A percentile compares a stretch with the other conserved stretches of the same genome.
phyloP scores from a whole-genome alignment of 2,888 invertebrate species.

The Lumbricus terrestris region DNA sequence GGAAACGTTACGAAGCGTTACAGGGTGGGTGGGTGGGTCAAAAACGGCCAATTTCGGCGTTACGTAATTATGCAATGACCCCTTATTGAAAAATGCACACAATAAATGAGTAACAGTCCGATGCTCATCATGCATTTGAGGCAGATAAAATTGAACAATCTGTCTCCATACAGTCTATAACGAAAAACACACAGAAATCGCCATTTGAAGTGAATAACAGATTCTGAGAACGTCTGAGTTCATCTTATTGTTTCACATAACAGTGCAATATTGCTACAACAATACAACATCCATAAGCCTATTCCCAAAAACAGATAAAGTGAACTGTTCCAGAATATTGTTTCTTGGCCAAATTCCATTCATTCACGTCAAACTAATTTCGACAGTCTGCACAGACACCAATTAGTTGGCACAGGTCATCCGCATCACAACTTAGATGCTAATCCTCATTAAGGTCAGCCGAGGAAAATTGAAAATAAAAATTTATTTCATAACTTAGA shows the following conservation, averaged over 20 bases:
- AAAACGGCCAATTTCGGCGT: no score
- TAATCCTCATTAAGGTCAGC: neutral
- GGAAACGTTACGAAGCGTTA: no score
- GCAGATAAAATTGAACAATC: neutral
- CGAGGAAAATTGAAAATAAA: neutral
- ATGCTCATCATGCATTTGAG: neutral
- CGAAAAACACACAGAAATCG: neutral
- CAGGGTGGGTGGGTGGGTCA: no score
- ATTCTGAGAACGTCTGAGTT: neutral
- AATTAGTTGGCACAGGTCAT: neutral
- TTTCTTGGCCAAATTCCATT: neutral
- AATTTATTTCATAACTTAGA: no score
- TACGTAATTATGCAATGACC: no score
- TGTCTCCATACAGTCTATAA: neutral
- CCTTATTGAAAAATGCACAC: neutral
- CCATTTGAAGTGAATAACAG: neutral
- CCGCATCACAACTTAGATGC: neutral
- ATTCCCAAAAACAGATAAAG: no score
- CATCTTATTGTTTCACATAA: neutral
- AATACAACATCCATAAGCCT: no score
- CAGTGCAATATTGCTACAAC: neutral
- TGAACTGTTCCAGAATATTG: neutral
- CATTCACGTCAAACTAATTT: neutral
- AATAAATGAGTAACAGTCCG: neutral
- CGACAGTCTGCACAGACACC: neutral